Conservation (phyloP, 2,888 invertebrate species). For the Lithophane leautieri region DNA sequence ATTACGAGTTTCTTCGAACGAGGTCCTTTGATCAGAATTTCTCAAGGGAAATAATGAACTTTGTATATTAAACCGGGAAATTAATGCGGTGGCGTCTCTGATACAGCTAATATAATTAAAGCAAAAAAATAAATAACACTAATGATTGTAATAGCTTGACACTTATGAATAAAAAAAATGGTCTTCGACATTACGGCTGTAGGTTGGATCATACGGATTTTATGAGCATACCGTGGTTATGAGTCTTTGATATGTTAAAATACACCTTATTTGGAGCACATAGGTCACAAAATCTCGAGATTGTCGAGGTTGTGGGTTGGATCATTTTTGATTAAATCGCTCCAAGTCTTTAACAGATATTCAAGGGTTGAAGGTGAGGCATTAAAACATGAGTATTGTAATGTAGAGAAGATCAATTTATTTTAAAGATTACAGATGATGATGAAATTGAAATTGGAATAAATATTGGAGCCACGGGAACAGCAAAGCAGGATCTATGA, state of each 20-base stretch:
- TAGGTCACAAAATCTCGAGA: no score
- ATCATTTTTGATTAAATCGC: no score
- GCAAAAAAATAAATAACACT: no score
- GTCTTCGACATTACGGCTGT: no score
- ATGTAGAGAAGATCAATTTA: background rate
- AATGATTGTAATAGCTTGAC: no score
- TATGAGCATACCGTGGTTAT: no score
- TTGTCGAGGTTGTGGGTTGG: no score
- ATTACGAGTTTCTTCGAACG: constrained; percentile 39
- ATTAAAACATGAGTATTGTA: background rate
- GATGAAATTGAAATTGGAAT: background rate
- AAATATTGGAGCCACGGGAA: background rate
- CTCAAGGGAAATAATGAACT: constrained; percentile 61
- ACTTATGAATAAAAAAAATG: no score
- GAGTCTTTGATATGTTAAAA: no score
- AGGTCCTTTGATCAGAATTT: constrained; percentile 53
- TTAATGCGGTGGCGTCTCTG: constrained; percentile 54
- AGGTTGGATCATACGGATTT: no score
- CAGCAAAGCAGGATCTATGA: background rate
- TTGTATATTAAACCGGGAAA: constrained; percentile 59
- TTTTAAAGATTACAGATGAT: background rate
- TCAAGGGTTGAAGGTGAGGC: constrained; percentile 5
- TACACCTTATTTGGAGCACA: no score
- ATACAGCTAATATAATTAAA: no score
- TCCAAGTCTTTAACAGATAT: constrained; percentile 25